Evolutionary conservation across 1,140 invertebrate genomes (phyloP).

Genomic region (Lithobius niger): DNA sequence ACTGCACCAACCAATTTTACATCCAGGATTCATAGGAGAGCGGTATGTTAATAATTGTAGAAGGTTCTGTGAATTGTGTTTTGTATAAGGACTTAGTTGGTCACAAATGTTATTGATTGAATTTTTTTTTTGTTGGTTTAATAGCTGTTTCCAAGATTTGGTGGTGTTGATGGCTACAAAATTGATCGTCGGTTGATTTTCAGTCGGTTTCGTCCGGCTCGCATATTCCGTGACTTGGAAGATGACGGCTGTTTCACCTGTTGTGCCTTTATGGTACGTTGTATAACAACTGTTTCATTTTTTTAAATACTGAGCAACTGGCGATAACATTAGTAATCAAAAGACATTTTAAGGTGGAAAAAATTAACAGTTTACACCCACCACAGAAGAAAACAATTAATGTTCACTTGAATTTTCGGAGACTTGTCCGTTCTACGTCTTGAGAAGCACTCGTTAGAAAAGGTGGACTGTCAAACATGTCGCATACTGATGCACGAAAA

Average conservation of each 20-base stretch:
- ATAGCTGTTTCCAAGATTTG: conserved; percentile 30
- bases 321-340: conserved; percentile 10
- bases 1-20: conserved; percentile 53
- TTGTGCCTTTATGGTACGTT: conserved; percentile 54
- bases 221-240: conserved; percentile 58
- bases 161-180: conserved; percentile 38
- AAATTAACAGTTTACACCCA: no score
- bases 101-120: conserved; percentile 7
- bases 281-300: neutral
- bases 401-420: no score
- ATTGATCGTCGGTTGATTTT: conserved; percentile 70
- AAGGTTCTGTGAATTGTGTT: no score
- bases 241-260: conserved; percentile 71
- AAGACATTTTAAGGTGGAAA: no score
- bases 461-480: no score
- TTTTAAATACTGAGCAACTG: neutral
- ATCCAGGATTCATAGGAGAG: conserved; percentile 27
- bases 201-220: conserved; percentile 73
- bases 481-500: no score
- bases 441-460: no score
- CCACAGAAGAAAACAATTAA: no score
- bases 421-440: no score
- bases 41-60: conserved; percentile 25
- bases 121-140: conserved; percentile 14
- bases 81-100: no score